These are phyloP conservation scores for Helostoma temminkii DNA, from an alignment of 2,797 vertebrate genomes.

Conservation along the genomic window DNA sequence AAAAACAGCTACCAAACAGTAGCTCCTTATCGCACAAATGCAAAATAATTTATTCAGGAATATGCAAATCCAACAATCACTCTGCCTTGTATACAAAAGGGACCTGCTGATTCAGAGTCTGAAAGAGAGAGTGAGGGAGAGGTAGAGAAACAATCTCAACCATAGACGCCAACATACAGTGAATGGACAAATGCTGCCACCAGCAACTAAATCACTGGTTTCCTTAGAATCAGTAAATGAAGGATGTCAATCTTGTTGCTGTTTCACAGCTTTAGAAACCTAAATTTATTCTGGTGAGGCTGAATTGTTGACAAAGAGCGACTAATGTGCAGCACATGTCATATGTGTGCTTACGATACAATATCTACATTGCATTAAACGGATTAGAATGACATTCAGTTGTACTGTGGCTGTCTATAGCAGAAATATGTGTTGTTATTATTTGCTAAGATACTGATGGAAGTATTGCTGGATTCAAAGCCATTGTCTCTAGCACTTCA, in stretches of 20 bases:
- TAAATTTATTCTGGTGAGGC: constrained; percentile 24
- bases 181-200: constrained; percentile 50
- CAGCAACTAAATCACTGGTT: constrained; percentile 51
- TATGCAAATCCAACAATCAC: constrained; percentile 84
- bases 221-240: constrained; percentile 51
- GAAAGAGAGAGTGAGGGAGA: constrained; percentile 41
- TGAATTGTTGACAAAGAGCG: constrained; percentile 30
- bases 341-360: constrained; percentile 1
- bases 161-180: constrained; percentile 57
- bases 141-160: constrained; percentile 51
- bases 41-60: constrained; percentile 83
- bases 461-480: no score
- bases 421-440: no score
- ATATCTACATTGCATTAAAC: background rate
- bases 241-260: constrained; percentile 55
- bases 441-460: no score
- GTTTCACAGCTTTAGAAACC: constrained; percentile 48
- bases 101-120: constrained; percentile 82
- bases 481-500: no score
- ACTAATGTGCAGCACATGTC: background rate
- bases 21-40: constrained; percentile 79
- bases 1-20: constrained; percentile 71
- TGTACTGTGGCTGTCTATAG: background rate
- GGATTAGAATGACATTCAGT: background rate
- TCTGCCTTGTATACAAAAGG: constrained; percentile 83